A percentile compares a stretch with the other conserved stretches of the same genome.
These are phyloP conservation scores for Geophilus truncorum DNA, from an alignment of 2,888 invertebrate species.

Conservation along the genomic window DNA sequence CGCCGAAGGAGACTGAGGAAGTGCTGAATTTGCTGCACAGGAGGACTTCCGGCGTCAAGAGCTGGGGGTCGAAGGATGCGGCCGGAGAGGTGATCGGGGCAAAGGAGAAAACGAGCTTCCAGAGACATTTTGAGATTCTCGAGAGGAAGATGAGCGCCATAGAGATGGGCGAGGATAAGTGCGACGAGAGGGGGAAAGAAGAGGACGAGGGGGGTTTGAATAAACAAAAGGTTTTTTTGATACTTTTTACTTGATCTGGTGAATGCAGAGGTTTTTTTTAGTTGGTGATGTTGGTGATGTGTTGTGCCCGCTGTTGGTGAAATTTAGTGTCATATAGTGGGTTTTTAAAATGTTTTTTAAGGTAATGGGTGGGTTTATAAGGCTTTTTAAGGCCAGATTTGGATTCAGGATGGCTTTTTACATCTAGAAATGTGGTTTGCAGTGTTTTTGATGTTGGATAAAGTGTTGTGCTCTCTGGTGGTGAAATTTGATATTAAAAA, in stretches of 20 bases:
- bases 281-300: too few relatives aligned
- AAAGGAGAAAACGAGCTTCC: background rate
- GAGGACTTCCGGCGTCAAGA: background rate
- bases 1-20: slow-evolving; percentile 31
- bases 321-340: too few relatives aligned
- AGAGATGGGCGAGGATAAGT: background rate
- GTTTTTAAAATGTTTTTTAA: too few relatives aligned
- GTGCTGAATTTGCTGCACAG: slow-evolving; percentile 13
- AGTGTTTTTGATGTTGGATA: too few relatives aligned
- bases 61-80: background rate
- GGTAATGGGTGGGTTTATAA: too few relatives aligned
- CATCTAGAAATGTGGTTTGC: too few relatives aligned
- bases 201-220: background rate
- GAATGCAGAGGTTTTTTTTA: too few relatives aligned
- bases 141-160: slow-evolving; percentile 54
- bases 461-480: too few relatives aligned
- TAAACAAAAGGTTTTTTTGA: background rate
- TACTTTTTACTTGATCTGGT: too few relatives aligned
- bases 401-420: too few relatives aligned
- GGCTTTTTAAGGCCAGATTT: too few relatives aligned
- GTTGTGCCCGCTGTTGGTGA: too few relatives aligned
- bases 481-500: background rate
- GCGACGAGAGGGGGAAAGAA: background rate
- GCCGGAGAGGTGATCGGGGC: background rate
- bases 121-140: slow-evolving; percentile 60